These are phyloP conservation scores for Macaria liturata DNA, from an alignment of 2,888 invertebrate species.

Conservation along the genomic window DNA sequence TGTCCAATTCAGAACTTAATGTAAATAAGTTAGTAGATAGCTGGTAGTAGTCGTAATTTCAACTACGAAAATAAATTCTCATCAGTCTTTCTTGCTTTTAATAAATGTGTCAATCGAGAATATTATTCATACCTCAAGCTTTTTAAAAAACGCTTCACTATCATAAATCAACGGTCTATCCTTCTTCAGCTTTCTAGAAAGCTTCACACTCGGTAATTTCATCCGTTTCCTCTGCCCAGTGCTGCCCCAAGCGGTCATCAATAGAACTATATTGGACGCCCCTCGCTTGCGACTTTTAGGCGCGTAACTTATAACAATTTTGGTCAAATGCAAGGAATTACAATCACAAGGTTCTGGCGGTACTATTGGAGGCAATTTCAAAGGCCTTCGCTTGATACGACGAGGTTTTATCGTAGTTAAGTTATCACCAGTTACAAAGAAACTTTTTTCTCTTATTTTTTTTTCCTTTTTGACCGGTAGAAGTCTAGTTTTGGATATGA, in stretches of 20 bases:
- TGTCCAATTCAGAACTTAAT: too few relatives aligned
- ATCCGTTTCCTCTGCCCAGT: constrained; percentile 63
- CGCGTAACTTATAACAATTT: constrained; percentile 62
- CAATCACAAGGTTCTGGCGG: constrained; percentile 59
- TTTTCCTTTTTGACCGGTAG: constrained; percentile 49
- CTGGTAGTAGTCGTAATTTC: too few relatives aligned
- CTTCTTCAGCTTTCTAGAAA: constrained; percentile 51
- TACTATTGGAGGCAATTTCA: constrained; percentile 45
- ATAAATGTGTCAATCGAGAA: too few relatives aligned
- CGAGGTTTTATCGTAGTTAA: constrained; percentile 48
- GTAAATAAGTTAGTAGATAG: too few relatives aligned
- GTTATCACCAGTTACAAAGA: constrained; percentile 56
- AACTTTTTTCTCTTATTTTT: constrained; percentile 49
- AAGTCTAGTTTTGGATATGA: constrained; percentile 69
- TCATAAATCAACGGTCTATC: constrained; percentile 53
- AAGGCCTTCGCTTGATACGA: constrained; percentile 46
- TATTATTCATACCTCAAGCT: constrained; percentile 62
- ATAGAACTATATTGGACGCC: constrained; percentile 61
- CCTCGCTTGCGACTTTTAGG: constrained; percentile 64
- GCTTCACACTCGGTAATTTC: constrained; percentile 58
- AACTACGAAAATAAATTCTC: too few relatives aligned
- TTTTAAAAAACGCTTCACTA: constrained; percentile 69
- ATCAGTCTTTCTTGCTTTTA: too few relatives aligned
- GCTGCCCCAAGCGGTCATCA: constrained; percentile 62
- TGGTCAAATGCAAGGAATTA: constrained; percentile 63